Base-by-base conservation (phyloP, 2,797 vertebrate species). In the Gadopsis marmoratus region DNA sequence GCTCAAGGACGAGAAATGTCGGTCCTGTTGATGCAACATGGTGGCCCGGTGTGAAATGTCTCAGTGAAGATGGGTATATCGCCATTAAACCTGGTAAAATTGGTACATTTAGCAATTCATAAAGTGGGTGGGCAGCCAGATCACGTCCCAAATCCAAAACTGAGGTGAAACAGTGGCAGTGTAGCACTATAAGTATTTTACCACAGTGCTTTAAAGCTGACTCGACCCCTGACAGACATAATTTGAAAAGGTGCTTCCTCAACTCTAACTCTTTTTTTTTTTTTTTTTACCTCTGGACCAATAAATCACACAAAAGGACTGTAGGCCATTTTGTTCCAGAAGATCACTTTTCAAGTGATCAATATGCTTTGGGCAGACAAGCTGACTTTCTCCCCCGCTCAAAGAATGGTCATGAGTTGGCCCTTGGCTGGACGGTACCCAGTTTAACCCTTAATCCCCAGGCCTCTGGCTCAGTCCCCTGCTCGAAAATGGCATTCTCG, bases 341-440 rank as follows among this genome's bases (percentile, higher is more conserved):
- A 35, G 55, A 54, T 74, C 66, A 48, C 45, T 71, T 70, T 64
- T 43, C 55, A 48, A 29, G 29, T 37, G 43, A 56, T 75, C 62
- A 43, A 59, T 83, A 64, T 33, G 68, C 60, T 72, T 66, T 39
- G 9, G 10, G 43, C 55, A 7, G 39, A 68, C 17, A 17, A 39
- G 54, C 33, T 33, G 62, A 53, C 37, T 63, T 39, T 39, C 59
- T 56, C 31, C 56, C 50, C 23, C 21, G 16, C 55, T 66, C 41
- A 39, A 31, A 26, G 33, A 45, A 29, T n/a, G 7, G 14, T 13
- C 14, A 50, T 0, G n/a, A 37, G 48, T 35, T 7, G 26, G 26
- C 35, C 39, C 33, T 39, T 47, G 35, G 21, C 54, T 41, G 37
- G 23, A 56, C 60, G 19, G 31, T 23, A 26, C 10, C 39, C 10